phyloP scores from a whole-genome alignment of 2,797 vertebrate species.

The Macropodus opercularis region DNA sequence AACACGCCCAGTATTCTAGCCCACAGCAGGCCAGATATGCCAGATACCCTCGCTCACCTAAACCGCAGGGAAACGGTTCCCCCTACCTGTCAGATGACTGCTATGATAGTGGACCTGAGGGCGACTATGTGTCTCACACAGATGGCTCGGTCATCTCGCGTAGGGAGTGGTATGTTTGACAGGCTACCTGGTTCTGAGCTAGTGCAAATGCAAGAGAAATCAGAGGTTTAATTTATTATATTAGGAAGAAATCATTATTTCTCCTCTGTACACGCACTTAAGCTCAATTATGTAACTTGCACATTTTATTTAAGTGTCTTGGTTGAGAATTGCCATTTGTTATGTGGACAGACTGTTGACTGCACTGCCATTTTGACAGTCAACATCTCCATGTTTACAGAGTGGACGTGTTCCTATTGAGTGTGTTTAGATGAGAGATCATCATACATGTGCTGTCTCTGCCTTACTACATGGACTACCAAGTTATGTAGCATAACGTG shows the following conservation, averaged over 20 bases:
- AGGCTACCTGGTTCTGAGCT: conserved; percentile 33
- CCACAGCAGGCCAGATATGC: conserved; percentile 66
- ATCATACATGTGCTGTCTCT: conserved; percentile 42
- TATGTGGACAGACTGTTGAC: conserved; percentile 46
- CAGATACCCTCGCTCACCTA: conserved; percentile 67
- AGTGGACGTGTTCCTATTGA: conserved; percentile 24
- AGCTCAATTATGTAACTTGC: conserved; percentile 37
- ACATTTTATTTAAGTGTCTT: conserved; percentile 43
- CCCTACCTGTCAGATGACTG: conserved; percentile 89
- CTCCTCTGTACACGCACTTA: conserved; percentile 43
- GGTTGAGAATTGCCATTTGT: conserved; percentile 57
- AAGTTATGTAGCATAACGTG: conserved; percentile 43
- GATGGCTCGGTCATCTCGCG: conserved; percentile 98
- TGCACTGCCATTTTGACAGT: conserved; percentile 39
- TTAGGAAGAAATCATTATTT: conserved; percentile 30
- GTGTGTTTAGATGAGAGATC: conserved; percentile 39
- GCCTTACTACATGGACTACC: conserved; percentile 59
- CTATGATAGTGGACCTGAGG: conserved; percentile 89
- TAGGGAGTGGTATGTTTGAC: conserved; percentile 96
- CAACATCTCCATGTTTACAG: conserved; percentile 15
- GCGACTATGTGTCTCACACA: conserved; percentile 95
- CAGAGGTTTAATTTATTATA: conserved; percentile 38
- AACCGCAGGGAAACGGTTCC: conserved; percentile 80
- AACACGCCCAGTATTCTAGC: conserved; percentile 74
- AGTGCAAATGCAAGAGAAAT: conserved; percentile 25